Evolutionary conservation across 2,888 invertebrate species (phyloP).

Genomic region (Rhagonycha lutea): DNA sequence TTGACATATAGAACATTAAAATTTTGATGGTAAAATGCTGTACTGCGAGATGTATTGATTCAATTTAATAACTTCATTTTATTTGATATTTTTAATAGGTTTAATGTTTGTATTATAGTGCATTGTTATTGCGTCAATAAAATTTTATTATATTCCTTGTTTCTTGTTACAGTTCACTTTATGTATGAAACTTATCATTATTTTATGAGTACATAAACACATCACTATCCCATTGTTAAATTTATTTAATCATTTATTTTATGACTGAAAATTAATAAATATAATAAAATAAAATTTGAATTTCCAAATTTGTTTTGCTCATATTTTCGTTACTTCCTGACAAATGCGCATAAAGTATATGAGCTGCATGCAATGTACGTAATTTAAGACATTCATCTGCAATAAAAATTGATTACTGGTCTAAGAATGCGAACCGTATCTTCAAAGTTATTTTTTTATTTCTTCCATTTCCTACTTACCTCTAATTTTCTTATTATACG

Average conservation of each 20-base stretch:
- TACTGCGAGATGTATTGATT: constrained; percentile 22
- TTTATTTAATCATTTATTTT: not conserved
- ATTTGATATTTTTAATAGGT: constrained; percentile 3
- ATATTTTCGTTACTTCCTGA: too few relatives aligned
- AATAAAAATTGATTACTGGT: too few relatives aligned
- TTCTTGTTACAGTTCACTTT: not conserved
- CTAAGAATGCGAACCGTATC: too few relatives aligned
- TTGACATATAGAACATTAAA: constrained; percentile 20
- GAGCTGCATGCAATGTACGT: too few relatives aligned
- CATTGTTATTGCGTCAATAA: constrained; percentile 3
- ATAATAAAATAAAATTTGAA: not conserved
- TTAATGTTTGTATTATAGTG: not conserved
- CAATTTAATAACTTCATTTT: constrained; percentile 2
- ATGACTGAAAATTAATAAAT: not conserved
- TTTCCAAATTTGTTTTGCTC: too few relatives aligned
- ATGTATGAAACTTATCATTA: not conserved
- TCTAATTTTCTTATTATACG: too few relatives aligned
- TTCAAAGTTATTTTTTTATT: too few relatives aligned
- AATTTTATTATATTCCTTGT: not conserved
- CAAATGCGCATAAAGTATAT: too few relatives aligned
- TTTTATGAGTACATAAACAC: not conserved
- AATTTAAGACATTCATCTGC: too few relatives aligned
- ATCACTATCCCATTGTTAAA: not conserved
- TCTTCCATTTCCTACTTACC: too few relatives aligned
- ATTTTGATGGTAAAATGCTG: constrained; percentile 21